Evolutionary conservation across 2,113 vertebrate species (phyloP).

Genomic region (Probosciger aterrimus): DNA sequence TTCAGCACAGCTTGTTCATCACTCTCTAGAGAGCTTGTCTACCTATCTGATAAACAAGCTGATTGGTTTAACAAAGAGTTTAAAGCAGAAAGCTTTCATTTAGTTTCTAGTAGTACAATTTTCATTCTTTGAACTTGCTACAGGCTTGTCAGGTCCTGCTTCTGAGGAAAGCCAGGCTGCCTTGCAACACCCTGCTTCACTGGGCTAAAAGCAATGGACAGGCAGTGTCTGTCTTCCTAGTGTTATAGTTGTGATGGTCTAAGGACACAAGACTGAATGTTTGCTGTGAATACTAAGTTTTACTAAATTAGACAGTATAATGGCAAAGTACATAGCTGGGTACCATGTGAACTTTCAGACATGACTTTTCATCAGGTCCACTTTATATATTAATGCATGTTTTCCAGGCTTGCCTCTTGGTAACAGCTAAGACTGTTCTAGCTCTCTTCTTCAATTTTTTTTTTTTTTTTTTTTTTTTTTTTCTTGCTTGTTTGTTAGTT

Average conservation of each 20-base stretch:
- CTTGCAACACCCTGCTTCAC: rapidly evolving
- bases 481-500: neutral
- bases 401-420: neutral
- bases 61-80: neutral
- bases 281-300: neutral
- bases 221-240: neutral
- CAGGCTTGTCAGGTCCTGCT: neutral
- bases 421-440: neutral
- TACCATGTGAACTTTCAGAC: neutral
- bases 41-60: neutral
- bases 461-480: neutral
- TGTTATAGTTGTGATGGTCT: neutral
- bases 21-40: neutral
- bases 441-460: neutral
- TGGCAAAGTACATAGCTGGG: neutral
- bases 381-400: neutral
- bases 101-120: neutral
- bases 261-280: neutral
- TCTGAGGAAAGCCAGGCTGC: neutral
- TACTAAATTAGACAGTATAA: neutral
- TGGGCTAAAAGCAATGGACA: neutral
- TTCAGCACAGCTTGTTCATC: neutral
- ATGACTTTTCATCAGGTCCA: neutral
- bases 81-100: neutral
- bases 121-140: neutral